Evolutionary conservation across 2,797 vertebrate species (phyloP).

Genomic region (Melanogrammus aeglefinus): DNA sequence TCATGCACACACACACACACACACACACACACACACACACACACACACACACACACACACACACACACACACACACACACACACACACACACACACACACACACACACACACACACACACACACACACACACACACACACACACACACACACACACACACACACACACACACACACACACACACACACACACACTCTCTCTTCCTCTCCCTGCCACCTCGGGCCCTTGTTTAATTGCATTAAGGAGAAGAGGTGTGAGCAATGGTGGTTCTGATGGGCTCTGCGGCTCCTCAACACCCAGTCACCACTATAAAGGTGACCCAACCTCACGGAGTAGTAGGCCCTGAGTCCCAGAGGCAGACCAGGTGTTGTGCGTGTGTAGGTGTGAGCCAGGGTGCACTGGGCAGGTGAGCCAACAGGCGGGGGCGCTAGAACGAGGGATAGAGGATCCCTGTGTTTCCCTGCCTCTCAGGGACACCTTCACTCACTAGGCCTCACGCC

Average conservation of each 20-base stretch:
- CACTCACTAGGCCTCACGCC: background rate
- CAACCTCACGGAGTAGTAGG: background rate
- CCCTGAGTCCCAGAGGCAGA: background rate
- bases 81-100: conserved; percentile 11
- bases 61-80: background rate
- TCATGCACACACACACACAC: background rate
- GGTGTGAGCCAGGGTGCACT: conserved; percentile 22
- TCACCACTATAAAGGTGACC: background rate
- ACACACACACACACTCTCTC: too few relatives aligned
- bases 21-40: conserved; percentile 7
- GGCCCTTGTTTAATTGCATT: background rate
- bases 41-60: background rate
- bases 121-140: too few relatives aligned
- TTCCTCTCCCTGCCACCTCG: too few relatives aligned
- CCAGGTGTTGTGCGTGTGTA: background rate
- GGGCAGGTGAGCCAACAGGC: conserved; percentile 55
- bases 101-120: conserved; percentile 1
- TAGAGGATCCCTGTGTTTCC: background rate
- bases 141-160: too few relatives aligned
- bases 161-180: too few relatives aligned
- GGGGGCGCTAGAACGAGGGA: conserved; percentile 60
- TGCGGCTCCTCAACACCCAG: too few relatives aligned
- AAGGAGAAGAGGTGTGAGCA: background rate
- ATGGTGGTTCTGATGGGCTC: background rate
- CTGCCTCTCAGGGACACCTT: background rate